Evolutionary conservation across 2,888 invertebrate genomes (phyloP).

Genomic region (Branchipolynoe longqiensis): DNA sequence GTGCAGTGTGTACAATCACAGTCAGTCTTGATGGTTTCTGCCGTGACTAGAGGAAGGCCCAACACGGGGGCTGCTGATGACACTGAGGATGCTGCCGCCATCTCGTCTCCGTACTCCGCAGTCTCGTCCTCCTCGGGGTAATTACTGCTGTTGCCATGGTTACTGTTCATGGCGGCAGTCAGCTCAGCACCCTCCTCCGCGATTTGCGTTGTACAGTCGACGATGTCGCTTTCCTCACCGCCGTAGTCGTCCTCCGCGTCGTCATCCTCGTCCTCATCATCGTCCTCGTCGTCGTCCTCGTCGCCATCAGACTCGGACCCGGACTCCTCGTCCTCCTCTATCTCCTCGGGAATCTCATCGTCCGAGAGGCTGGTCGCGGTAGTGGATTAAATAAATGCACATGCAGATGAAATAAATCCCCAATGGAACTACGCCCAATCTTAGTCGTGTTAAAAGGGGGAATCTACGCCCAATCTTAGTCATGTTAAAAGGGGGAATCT

Average conservation of each 20-base stretch:
- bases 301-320: constrained; percentile 73
- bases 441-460: too few relatives aligned
- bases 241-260: constrained; percentile 64
- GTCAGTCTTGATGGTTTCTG: constrained; percentile 26
- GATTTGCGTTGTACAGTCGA: constrained; percentile 63
- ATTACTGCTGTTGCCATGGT: too few relatives aligned
- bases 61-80: constrained; percentile 18
- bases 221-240: constrained; percentile 55
- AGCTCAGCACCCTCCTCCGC: constrained; percentile 61
- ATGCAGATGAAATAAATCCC: too few relatives aligned
- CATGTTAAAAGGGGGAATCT: too few relatives aligned
- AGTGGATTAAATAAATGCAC: too few relatives aligned
- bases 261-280: constrained; percentile 64
- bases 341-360: constrained; percentile 73
- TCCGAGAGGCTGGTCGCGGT: constrained; percentile 67
- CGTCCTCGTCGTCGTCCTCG: constrained; percentile 64
- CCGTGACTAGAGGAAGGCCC: constrained; percentile 31
- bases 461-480: too few relatives aligned
- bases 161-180: constrained; percentile 30
- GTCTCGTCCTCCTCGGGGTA: neutral
- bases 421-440: too few relatives aligned
- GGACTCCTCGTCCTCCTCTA: constrained; percentile 67
- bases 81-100: neutral
- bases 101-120: constrained; percentile 39
- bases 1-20: constrained; percentile 79